A percentile compares a stretch with the other conserved stretches of the same genome.
Evolutionary conservation across 2,888 invertebrate species (phyloP).

Genomic region (Epirrhoe alternata): DNA sequence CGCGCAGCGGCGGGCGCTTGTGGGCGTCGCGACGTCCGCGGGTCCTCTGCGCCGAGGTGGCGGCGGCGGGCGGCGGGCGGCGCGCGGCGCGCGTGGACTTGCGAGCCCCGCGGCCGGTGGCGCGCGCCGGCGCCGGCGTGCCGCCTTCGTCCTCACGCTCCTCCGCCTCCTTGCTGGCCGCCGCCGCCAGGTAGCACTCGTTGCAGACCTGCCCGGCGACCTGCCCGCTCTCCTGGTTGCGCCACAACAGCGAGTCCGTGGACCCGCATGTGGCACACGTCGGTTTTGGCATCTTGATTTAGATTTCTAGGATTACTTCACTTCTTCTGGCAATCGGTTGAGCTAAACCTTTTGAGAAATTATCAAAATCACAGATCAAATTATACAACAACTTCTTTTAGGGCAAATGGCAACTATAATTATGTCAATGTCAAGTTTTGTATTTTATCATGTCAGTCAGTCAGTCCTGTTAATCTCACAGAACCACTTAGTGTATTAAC

Average conservation of each 20-base stretch:
- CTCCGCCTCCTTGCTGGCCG: conserved; percentile 60
- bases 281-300: conserved; percentile 82
- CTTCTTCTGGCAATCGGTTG: too few species aligned
- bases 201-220: conserved; percentile 91
- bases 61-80: conserved; percentile 90
- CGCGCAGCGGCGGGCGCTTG: conserved; percentile 92
- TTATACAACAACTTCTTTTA: too few species aligned
- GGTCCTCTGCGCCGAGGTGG: conserved; percentile 86
- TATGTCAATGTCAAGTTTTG: too few species aligned
- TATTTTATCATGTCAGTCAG: too few species aligned
- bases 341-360: too few species aligned
- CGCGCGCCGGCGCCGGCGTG: conserved; percentile 70
- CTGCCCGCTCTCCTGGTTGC: conserved; percentile 89
- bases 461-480: too few species aligned
- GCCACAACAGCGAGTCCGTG: conserved; percentile 90
- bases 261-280: conserved; percentile 89
- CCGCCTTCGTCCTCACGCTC: conserved; percentile 61
- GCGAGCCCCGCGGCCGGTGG: conserved; percentile 72
- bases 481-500: too few species aligned
- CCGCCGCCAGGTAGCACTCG: conserved; percentile 86
- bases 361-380: too few species aligned
- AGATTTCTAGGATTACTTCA: background rate
- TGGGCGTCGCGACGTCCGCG: conserved; percentile 91
- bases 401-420: too few species aligned
- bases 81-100: conserved; percentile 64